Evolutionary conservation across 35 echinoderm and acorn worm species (phyloP).

Genomic region (Hemicentrotus pulcherrimus): DNA sequence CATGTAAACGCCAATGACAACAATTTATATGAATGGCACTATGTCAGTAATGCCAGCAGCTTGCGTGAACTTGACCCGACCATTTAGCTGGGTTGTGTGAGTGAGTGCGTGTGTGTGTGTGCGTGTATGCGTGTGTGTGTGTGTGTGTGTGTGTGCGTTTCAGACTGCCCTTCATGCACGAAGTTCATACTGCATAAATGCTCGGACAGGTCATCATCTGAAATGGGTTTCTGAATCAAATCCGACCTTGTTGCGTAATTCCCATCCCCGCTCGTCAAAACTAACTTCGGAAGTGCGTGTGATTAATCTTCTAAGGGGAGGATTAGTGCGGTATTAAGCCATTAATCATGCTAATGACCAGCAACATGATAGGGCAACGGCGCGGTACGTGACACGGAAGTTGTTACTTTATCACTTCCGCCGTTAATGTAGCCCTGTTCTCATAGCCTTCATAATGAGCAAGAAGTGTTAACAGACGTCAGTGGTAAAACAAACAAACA

Average conservation of each 20-base stretch:
- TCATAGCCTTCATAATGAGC: not conserved
- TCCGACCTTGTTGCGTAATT: not conserved
- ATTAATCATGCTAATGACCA: not conserved
- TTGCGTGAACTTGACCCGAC: no score
- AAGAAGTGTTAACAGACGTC: no score
- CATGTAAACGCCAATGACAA: no score
- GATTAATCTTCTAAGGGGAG: not conserved
- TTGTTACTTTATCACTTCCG: slow-evolving; percentile 4
- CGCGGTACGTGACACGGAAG: not conserved
- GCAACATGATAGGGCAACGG: not conserved
- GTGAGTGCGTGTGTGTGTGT: no score
- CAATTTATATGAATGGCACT: no score
- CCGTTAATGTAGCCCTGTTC: not conserved
- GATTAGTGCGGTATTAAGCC: not conserved
- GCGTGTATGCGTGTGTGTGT: no score
- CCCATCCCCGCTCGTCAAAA: not conserved
- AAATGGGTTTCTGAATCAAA: not conserved
- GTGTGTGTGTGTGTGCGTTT: no score
- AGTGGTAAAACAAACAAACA: no score
- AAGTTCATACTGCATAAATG: not conserved
- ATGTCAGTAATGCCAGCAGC: no score
- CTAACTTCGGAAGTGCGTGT: not conserved
- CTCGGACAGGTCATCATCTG: not conserved
- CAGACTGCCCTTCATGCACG: not conserved
- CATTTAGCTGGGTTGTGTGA: no score